A percentile compares a stretch with the other conserved stretches of the same genome.
Evolutionary conservation across 2,797 vertebrate genomes (phyloP).

Genomic region (Dipus sagitta): DNA sequence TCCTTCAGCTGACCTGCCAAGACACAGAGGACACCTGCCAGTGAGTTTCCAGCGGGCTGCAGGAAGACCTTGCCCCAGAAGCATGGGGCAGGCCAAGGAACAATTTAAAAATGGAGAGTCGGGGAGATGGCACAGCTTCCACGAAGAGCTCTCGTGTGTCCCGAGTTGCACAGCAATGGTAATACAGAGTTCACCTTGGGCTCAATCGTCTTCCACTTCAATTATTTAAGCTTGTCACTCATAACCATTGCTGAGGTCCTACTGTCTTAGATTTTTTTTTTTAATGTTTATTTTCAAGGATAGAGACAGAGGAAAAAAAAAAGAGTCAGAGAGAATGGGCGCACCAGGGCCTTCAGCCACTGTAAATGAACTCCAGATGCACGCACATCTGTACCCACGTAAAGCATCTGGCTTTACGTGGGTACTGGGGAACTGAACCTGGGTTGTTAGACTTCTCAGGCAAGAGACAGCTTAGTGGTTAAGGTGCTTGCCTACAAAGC

Average conservation of each 20-base stretch:
- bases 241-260: background rate
- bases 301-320: too few relatives aligned
- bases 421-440: background rate
- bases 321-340: too few relatives aligned
- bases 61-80: background rate
- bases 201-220: background rate
- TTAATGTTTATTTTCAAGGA: too few relatives aligned
- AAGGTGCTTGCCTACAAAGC: too few relatives aligned
- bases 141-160: background rate
- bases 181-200: background rate
- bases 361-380: too few relatives aligned
- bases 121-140: background rate
- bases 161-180: fast-evolving
- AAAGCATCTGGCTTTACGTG: too few relatives aligned
- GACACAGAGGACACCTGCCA: constrained; percentile 62
- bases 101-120: background rate
- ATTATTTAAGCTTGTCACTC: background rate
- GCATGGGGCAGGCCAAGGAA: background rate
- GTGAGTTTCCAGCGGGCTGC: constrained; percentile 21
- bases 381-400: too few relatives aligned
- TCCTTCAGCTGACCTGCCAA: constrained; percentile 92
- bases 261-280: background rate
- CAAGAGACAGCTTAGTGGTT: too few relatives aligned
- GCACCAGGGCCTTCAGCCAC: too few relatives aligned
- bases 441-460: too few relatives aligned